Evolutionary conservation across 2,888 invertebrate species (phyloP).

Genomic region (Acronicta aceris): DNA sequence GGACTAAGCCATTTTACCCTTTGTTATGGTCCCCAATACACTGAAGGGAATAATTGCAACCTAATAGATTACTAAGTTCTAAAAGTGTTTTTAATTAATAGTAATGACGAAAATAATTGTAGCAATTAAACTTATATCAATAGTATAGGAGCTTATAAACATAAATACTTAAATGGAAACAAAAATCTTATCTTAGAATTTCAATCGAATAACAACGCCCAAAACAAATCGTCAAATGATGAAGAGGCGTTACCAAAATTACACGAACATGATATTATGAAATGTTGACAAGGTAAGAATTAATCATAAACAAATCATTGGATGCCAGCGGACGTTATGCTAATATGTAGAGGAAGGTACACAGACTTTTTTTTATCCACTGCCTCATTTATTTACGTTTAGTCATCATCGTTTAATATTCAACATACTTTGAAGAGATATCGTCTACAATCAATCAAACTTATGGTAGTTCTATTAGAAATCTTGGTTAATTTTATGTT

Average conservation of each 20-base stretch:
- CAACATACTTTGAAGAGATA: constrained; percentile 77
- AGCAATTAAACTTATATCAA: constrained; percentile 2
- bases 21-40: constrained; percentile 51
- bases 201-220: constrained; percentile 63
- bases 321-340: constrained; percentile 66
- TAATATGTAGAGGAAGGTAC: constrained; percentile 65
- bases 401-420: constrained; percentile 84
- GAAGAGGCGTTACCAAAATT: constrained; percentile 79
- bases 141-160: background rate
- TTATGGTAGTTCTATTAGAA: constrained; percentile 55
- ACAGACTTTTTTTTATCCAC: constrained; percentile 67
- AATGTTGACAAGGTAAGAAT: constrained; percentile 78
- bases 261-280: constrained; percentile 70
- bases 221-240: constrained; percentile 68
- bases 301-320: constrained; percentile 75
- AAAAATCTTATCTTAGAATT: constrained; percentile 58
- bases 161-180: constrained; percentile 7
- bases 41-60: constrained; percentile 20
- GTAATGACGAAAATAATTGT: background rate
- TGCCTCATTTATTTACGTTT: constrained; percentile 81
- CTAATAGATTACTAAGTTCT: constrained; percentile 3
- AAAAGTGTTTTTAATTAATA: background rate
- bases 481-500: constrained; percentile 52
- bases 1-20: constrained; percentile 48
- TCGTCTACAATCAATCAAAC: constrained; percentile 81